Base-by-base conservation (phyloP, 2,888 invertebrate genomes). In the Zygaena filipendulae region DNA sequence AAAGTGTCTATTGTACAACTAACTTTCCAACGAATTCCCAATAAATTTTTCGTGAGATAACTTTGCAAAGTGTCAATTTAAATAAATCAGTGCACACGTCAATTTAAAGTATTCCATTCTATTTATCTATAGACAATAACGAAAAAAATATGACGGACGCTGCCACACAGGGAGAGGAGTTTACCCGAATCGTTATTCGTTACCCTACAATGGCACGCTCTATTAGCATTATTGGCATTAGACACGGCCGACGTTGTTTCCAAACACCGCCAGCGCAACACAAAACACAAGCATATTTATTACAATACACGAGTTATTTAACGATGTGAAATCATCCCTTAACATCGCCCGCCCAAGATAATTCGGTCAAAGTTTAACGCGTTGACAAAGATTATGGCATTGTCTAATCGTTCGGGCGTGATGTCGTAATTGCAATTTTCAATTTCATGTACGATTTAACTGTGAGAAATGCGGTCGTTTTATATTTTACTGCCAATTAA, bases 341-440 rank as follows among this genome's bases (percentile, higher is more conserved):
- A 16, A 16, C 4, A 7, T 16, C n/a, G n/a, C 51, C 45, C 45
- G 46, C 42, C 43, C 42, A 56, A 52, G 58, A 54, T 77, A 74
- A 79, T 66, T 75, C 75, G 74, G 77, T 79, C 77, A 79, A 63
- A 79, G 66, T 79, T 79, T 79, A 77, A 77, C 60, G 49, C 69
- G 71, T 49, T 64, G 55, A 79, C 77, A 79, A 79, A 77, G 74
- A 71, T 74, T 49, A 38, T 40, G 41, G 36, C 35, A 53, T 49
- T 60, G 63, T 48, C 61, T 68, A 74, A 77, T 71, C 59, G 68
- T 40, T 55, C 40, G 49, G 71, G 77, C 64, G 69, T 61, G 58
- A 49, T 57, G 60, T 50, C 51, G 45, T 52, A 47, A 52, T 49
- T 48, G 54, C 49, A 45, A 63, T 70, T 61, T 16, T 59, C 62